phyloP scores from a whole-genome alignment of 2,797 vertebrate genomes.

The Lerista edwardsae region DNA sequence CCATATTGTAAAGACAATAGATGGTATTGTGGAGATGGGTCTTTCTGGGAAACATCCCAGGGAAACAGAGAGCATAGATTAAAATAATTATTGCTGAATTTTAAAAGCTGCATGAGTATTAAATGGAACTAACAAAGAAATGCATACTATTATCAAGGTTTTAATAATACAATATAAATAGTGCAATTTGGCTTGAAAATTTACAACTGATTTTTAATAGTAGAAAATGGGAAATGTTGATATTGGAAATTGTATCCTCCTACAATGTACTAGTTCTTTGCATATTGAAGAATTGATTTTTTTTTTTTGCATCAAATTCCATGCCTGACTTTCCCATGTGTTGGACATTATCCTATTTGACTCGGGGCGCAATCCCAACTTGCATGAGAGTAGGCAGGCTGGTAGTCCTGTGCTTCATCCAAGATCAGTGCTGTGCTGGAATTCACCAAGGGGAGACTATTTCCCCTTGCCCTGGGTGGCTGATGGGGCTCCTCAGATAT shows the following conservation, averaged over 20 bases:
- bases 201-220: too few species aligned
- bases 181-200: not conserved
- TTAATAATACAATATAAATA: constrained; percentile 22
- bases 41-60: constrained; percentile 26
- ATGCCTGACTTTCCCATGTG: not conserved
- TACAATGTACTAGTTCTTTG: not conserved
- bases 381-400: too few species aligned
- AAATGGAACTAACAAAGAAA: constrained; percentile 18
- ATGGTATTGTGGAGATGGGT: constrained; percentile 15
- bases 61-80: constrained; percentile 30
- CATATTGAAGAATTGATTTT: not conserved
- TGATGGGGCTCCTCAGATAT: too few species aligned
- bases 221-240: constrained; percentile 4
- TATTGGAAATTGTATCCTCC: not conserved
- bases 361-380: too few species aligned
- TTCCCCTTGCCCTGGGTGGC: too few species aligned
- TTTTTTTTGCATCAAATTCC: not conserved
- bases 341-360: not conserved
- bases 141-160: constrained; percentile 10
- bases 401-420: too few species aligned
- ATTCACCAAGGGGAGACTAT: too few species aligned
- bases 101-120: constrained; percentile 32
- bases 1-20: constrained; percentile 23
- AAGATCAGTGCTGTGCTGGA: too few species aligned
- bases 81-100: constrained; percentile 28